Base-by-base conservation (phyloP, 2,113 vertebrate genomes). In the Stigmatopora nigra region DNA sequence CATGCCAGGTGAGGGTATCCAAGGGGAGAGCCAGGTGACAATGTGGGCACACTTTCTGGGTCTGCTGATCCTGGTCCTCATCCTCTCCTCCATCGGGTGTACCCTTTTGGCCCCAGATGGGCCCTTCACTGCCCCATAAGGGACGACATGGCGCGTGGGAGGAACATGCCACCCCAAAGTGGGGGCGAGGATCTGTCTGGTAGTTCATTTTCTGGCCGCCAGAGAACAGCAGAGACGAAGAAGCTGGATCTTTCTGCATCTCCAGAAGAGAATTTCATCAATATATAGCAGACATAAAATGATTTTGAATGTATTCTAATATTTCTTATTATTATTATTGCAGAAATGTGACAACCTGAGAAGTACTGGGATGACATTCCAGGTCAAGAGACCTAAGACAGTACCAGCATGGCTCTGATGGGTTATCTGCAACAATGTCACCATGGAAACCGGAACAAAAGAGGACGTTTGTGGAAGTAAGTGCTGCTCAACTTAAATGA, bases 1-100 rank as follows among this genome's bases (percentile, higher is more conserved):
- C 88, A 46, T 92, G 90, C 89, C 90, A 90, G n/a, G 78, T 84
- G 47, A 91, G 85, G 22, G 90, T 89, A 74, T 90, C 88, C 38
- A 72, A 68, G 62, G 83, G 72, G 63, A 91, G 76, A 35, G 72
- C 81, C 76, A 91, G 80, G 78, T 91, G 83, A 69, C 91, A 92
- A 77, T 90, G 85, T n/a, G 88, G 88, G 64, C 91, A 92, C 45
- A 73, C 82, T 56, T 14, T 22, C 83, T 82, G 75, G 2, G 76
- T 85, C 73, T 86, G 73, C 58, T 31, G 53, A 22, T 56, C 38
- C 38, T 10, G 53, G 12, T 31, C 22, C 13, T 53, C 51, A 52
- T 52, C 51, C 5, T 85, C 76, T 4, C 60, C 49, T 1, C 47
- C 20, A 13, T 85, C 86, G 53, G 76, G 78, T 57, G 73, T 77